These are phyloP conservation scores for Crotalus viridis DNA, from an alignment of 2,113 vertebrate species.

Conservation along the genomic window DNA sequence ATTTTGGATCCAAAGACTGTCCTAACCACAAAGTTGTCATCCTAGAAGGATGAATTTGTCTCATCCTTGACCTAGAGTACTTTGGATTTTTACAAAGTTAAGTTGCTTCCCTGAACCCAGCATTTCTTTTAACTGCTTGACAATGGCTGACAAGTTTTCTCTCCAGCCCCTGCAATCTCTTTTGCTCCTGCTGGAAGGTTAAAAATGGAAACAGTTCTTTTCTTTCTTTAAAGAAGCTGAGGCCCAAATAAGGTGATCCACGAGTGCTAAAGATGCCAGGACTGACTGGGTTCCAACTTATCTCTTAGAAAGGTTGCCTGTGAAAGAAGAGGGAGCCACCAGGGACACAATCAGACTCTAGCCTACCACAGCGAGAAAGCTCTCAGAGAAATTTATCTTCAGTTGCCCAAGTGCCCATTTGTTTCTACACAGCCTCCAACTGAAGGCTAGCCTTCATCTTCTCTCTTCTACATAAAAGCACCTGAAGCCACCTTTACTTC, in stretches of 20 bases:
- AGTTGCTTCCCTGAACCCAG: background rate
- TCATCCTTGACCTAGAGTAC: background rate
- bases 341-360: conserved; percentile 73
- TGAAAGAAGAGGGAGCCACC: conserved; percentile 69
- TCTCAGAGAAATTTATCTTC: conserved; percentile 66
- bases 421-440: conserved; percentile 21
- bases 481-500: background rate
- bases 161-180: conserved; percentile 45
- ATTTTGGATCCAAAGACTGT: background rate
- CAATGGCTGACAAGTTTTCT: conserved; percentile 50
- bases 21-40: background rate
- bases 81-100: background rate
- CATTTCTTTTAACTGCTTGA: conserved; percentile 19
- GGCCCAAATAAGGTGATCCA: conserved; percentile 85
- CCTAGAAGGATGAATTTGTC: background rate
- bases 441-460: conserved; percentile 14
- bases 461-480: conserved; percentile 34
- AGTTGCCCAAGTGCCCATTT: conserved; percentile 55
- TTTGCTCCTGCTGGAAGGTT: conserved; percentile 72
- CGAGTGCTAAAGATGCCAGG: conserved; percentile 56
- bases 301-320: conserved; percentile 67
- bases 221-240: conserved; percentile 72
- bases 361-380: conserved; percentile 61
- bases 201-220: conserved; percentile 78
- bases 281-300: conserved; percentile 69